phyloP scores from a whole-genome alignment of 2,888 invertebrate species.

The Horisme vitalbata region DNA sequence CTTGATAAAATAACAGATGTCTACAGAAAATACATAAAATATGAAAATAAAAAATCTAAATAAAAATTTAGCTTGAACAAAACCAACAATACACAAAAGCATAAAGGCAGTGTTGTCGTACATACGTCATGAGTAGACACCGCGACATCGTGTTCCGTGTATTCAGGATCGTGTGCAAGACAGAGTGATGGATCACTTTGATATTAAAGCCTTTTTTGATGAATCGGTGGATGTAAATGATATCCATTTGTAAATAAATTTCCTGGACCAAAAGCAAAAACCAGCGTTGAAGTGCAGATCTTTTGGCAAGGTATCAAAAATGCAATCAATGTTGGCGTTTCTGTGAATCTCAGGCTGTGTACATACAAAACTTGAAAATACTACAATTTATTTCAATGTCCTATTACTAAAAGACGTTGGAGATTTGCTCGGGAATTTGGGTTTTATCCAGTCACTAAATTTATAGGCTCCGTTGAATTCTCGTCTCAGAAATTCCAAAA shows the following conservation, averaged over 20 bases:
- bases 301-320: slow-evolving; percentile 24
- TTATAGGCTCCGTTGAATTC: no score
- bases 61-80: slow-evolving; percentile 3
- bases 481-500: no score
- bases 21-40: background rate
- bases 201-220: slow-evolving; percentile 15
- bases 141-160: slow-evolving; percentile 13
- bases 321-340: slow-evolving; percentile 14
- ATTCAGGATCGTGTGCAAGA: slow-evolving; percentile 10
- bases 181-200: slow-evolving; percentile 15
- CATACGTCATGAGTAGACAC: slow-evolving; percentile 5
- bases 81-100: slow-evolving; percentile 15
- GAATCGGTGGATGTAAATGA: slow-evolving; percentile 19
- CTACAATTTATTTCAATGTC: slow-evolving; percentile 7
- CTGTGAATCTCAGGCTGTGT: slow-evolving; percentile 2
- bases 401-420: background rate
- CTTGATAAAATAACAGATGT: no score
- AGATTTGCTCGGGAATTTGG: no score
- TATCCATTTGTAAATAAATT: slow-evolving; percentile 15
- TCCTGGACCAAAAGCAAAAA: slow-evolving; percentile 3
- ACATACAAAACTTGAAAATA: no score
- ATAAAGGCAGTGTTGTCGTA: slow-evolving; percentile 8
- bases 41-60: background rate
- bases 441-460: no score
- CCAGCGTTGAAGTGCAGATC: slow-evolving; percentile 7